Conservation (phyloP, 2,888 invertebrate species). For the Pemphredon lugubris region DNA sequence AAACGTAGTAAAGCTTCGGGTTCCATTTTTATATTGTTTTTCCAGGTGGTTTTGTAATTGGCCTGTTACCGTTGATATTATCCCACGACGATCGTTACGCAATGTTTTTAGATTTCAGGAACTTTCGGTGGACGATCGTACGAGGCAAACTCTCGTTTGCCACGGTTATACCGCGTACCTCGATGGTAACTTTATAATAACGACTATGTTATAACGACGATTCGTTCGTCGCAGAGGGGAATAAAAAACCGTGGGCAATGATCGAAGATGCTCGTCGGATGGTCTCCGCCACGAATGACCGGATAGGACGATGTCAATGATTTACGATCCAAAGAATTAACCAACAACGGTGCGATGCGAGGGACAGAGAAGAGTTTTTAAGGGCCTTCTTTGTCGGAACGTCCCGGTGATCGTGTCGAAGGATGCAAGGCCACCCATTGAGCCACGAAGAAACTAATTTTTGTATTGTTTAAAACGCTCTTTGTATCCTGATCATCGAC, state of each 20-base stretch:
- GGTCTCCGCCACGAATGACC: conserved; percentile 13
- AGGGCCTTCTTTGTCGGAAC: conserved; percentile 15
- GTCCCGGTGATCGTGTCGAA: not conserved
- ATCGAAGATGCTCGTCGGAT: conserved; percentile 14
- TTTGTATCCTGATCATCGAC: not conserved
- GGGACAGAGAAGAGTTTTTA: conserved; percentile 16
- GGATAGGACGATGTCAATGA: conserved; percentile 42
- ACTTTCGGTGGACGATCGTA: no score
- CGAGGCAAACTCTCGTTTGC: no score
- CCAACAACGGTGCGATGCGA: conserved; percentile 33
- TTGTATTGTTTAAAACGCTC: not conserved
- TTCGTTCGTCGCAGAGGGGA: conserved; percentile 14
- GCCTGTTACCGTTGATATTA: no score
- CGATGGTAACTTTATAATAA: conserved; percentile 14
- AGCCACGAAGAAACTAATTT: not conserved
- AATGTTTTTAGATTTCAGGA: no score
- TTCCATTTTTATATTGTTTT: no score
- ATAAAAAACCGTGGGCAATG: conserved; percentile 14
- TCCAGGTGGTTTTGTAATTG: no score
- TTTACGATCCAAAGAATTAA: conserved; percentile 45
- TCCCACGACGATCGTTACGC: no score
- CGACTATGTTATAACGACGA: conserved; percentile 2
- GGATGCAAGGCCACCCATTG: not conserved
- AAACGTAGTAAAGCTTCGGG: no score
- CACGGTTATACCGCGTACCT: not conserved